phyloP scores from a whole-genome alignment of 2,113 vertebrate genomes.

The Suricata suricatta region DNA sequence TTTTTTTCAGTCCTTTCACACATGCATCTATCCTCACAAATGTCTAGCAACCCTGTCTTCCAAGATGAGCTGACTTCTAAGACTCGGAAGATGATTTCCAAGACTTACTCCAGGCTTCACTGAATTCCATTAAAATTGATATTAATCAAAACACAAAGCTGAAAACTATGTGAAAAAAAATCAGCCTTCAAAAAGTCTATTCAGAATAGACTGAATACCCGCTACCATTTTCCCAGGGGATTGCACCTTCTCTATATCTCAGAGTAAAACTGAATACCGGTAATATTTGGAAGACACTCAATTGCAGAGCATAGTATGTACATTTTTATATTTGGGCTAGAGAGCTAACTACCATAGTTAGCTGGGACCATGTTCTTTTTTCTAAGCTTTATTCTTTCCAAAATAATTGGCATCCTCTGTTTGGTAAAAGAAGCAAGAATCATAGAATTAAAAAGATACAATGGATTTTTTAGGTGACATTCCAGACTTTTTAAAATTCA shows the following conservation, averaged over 20 bases:
- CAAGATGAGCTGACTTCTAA: too few relatives aligned
- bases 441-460: not conserved
- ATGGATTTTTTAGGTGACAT: not conserved
- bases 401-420: not conserved
- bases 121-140: not conserved
- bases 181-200: not conserved
- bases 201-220: not conserved
- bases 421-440: not conserved
- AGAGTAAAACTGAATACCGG: not conserved
- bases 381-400: not conserved
- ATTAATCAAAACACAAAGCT: conserved; percentile 16
- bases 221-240: not conserved
- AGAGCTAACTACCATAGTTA: not conserved
- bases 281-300: not conserved
- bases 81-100: not conserved
- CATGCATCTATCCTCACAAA: not conserved
- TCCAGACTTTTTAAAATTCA: not conserved
- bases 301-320: not conserved
- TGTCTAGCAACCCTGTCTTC: not conserved
- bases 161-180: not conserved
- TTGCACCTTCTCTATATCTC: not conserved
- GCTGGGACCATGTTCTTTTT: not conserved
- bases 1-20: not conserved
- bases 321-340: not conserved
- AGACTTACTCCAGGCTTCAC: not conserved